phyloP scores from a whole-genome alignment of 1,140 invertebrate species.

The Prorops nasuta region DNA sequence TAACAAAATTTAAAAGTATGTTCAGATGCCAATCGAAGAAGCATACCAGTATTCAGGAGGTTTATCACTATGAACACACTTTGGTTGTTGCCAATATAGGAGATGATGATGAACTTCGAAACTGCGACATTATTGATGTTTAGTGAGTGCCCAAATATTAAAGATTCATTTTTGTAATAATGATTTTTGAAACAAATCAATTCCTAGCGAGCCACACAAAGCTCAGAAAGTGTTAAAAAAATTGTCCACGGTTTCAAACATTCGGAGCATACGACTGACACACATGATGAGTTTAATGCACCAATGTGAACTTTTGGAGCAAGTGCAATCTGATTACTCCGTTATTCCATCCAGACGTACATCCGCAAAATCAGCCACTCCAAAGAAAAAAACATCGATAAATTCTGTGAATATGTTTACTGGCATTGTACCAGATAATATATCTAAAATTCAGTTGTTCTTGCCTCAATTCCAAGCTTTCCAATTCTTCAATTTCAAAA shows the following conservation, averaged over 20 bases:
- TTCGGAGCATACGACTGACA: constrained; percentile 64
- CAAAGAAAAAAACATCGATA: too few species aligned
- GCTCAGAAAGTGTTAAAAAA: constrained; percentile 62
- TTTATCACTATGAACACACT: constrained; percentile 77
- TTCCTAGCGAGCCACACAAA: constrained; percentile 67
- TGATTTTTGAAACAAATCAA: too few species aligned
- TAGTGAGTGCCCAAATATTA: constrained; percentile 75
- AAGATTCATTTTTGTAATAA: too few species aligned
- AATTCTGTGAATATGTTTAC: constrained; percentile 67
- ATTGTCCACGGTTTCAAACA: constrained; percentile 59
- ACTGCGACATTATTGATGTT: constrained; percentile 82
- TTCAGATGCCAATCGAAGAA: too few species aligned
- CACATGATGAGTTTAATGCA: constrained; percentile 76
- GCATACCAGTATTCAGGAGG: too few species aligned
- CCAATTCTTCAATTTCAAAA: too few species aligned
- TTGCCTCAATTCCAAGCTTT: too few species aligned
- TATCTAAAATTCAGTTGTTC: too few species aligned
- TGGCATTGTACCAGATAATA: constrained; percentile 77
- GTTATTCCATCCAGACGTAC: constrained; percentile 37
- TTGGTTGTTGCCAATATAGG: constrained; percentile 74
- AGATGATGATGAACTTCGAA: constrained; percentile 63
- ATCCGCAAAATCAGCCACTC: constrained; percentile 48
- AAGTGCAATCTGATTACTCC: constrained; percentile 30
- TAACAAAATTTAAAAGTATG: too few species aligned
- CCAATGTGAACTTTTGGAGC: constrained; percentile 67